Evolutionary conservation across 2,113 vertebrate species (phyloP).

Genomic region (Platanista minor): DNA sequence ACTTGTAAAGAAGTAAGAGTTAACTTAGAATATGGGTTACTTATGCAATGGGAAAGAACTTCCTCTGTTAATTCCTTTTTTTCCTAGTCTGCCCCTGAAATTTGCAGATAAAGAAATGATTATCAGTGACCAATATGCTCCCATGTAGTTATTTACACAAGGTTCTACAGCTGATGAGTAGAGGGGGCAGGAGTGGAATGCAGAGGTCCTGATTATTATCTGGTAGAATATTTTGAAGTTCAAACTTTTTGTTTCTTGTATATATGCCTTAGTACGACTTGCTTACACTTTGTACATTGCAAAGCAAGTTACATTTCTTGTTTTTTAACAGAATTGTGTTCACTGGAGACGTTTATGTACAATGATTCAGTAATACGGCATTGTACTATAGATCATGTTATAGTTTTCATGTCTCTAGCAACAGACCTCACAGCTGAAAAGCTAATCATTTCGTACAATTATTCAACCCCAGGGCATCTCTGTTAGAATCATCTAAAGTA

Average conservation of each 20-base stretch:
- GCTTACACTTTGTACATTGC: not conserved
- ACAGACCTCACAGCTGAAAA: not conserved
- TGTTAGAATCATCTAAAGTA: not conserved
- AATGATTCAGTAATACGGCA: not conserved
- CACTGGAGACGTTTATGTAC: not conserved
- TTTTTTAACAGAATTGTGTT: not conserved
- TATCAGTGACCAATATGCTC: not conserved
- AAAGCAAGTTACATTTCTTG: not conserved
- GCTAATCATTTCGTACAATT: conserved; percentile 32
- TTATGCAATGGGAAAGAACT: not conserved
- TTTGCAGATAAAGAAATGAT: not conserved
- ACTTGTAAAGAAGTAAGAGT: not conserved
- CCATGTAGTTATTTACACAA: not conserved
- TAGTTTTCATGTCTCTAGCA: not conserved
- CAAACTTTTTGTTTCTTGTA: not conserved
- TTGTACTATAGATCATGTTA: not conserved
- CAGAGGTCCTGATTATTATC: not conserved
- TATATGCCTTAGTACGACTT: not conserved
- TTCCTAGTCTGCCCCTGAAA: not conserved
- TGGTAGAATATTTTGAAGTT: not conserved
- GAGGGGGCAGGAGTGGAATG: not conserved
- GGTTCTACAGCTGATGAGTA: not conserved
- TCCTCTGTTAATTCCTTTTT: not conserved
- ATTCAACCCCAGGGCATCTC: not conserved
- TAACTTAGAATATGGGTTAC: not conserved